Evolutionary conservation across 1,140 invertebrate genomes (phyloP), one percentile per base, ranked within the genome.

Genomic region (Wasmannia auropunctata): DNA sequence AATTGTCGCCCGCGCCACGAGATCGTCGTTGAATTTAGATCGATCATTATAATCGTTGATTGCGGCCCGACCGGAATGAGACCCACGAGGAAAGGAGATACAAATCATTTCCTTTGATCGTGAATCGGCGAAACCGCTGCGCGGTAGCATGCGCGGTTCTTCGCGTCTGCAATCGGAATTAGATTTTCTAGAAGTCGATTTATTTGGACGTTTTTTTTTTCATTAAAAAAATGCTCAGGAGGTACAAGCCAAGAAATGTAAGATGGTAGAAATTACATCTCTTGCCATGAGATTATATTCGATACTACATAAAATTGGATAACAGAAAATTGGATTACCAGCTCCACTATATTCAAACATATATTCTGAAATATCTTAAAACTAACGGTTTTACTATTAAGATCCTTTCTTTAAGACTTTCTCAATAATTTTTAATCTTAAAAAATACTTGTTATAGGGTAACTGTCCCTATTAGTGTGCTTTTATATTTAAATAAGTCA

Each of bases 21-120:
- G 79, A 83, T 74, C 67, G 79, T 28, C 37, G 79, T 43, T 83
- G 79, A 72, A 83, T 83, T 83, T 83, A 83, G 79, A 83, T 83
- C 79, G 79, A 83, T 83, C 79, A 83, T 83, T 83, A 83, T 83
- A 83, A 83, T 83, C 79, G 79, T 83, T 83, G 79, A 83, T 83
- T 83, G 67, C 79, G 51, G 51, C 28, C 51, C 25, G 51, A n/a
- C 22, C n/a, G 7, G 67, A 83, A 74, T 83, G 67, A 83, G 37
- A 83, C 79, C 79, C 79, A 60, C 8, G 79, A 83, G 79, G 67
- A 74, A 83, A 74, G 79, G 49, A 58, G 54, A 83, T 81, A 81
- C 79, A 81, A 81, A 72, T 83, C 79, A 83, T 83, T n/a, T 74
- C 67, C 79, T 58, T 22, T 43, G 75, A 25, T 60, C 22, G 31